phyloP scores from a whole-genome alignment of 2,113 vertebrate genomes.

The Lasiurus borealis region DNA sequence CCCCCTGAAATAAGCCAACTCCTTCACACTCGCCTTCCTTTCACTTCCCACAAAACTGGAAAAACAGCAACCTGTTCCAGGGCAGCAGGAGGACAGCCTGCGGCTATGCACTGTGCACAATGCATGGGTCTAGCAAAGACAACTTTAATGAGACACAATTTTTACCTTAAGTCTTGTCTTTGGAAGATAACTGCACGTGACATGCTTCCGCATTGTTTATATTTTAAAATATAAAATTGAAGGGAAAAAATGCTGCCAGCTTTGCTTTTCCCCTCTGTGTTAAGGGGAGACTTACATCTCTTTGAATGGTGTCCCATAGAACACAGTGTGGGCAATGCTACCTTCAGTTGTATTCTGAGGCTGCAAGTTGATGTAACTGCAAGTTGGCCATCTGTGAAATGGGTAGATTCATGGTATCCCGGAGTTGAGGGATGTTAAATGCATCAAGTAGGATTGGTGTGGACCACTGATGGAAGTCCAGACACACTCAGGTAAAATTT shows the following conservation, averaged over 20 bases:
- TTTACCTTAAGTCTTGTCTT: not conserved
- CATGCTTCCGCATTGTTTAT: not conserved
- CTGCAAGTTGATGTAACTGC: not conserved
- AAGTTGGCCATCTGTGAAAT: not conserved
- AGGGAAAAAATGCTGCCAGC: not conserved
- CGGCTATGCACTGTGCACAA: not conserved
- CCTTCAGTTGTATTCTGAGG: not conserved
- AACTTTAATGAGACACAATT: not conserved
- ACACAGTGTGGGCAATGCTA: not conserved
- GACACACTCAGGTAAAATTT: not conserved
- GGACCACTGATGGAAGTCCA: not conserved
- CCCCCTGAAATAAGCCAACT: conserved; percentile 15
- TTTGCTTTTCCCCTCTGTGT: not conserved
- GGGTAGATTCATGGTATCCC: not conserved
- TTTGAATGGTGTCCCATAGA: not conserved
- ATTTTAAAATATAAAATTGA: conserved; percentile 44
- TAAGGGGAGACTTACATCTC: not conserved
- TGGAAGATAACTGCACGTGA: not conserved
- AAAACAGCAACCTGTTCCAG: not conserved
- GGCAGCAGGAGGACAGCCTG: not conserved
- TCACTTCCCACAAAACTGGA: conserved; percentile 3
- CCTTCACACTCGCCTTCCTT: not conserved
- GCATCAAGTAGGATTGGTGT: not conserved
- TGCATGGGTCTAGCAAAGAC: not conserved
- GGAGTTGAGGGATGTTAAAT: not conserved